Evolutionary conservation across 2,888 invertebrate genomes (phyloP), one percentile per base, ranked within the genome.

Genomic region (Hypsopygia costalis): DNA sequence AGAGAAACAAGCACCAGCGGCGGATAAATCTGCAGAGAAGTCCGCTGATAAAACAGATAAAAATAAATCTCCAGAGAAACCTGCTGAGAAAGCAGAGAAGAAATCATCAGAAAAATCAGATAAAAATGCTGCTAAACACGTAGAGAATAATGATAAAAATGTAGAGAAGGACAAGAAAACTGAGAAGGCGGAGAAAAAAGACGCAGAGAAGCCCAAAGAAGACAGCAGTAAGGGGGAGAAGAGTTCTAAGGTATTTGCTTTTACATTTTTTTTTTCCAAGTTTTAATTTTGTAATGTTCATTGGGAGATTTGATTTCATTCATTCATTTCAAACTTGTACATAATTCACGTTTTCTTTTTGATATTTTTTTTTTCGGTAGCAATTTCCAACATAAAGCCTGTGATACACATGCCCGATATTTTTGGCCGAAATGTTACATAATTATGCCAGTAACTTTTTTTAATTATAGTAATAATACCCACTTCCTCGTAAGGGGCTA

Each of bases 1-100:
- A 47, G 86, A 85, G 33, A 85, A 82, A 46, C 72, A 73, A 27
- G 61, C 68, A 0, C 16, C 27, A 1, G 69, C 68, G 4, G 81
- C 55, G 11, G 74, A 75, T n/a, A 74, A 73, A 52, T 52, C 57
- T 1, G 69, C 69, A 2, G 79, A 81, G 11, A 75, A 75, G 36
- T 21, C 57, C 6, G 36, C 57, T 1, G 72, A 70, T 1, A 75
- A 72, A 47, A 12, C 16, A 44, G 0, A 41, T 41, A 8, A 71
- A 1, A 69, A 67, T 16, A 16, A 16, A 16, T 16, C 16, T 4
- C 2, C 54, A 16, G 74, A 75, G n/a, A 74, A 73, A 52, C 51
- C 57, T 6, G 36, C 57, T 1, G 72, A 70, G 1, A 75, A 72
- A 47, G 12, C 16, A 44, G 0, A 41, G 41, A 8, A 71, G 1